These are phyloP conservation scores for Dendrolimus kikuchii DNA, from an alignment of 1,140 invertebrate species.

Conservation along the genomic window DNA sequence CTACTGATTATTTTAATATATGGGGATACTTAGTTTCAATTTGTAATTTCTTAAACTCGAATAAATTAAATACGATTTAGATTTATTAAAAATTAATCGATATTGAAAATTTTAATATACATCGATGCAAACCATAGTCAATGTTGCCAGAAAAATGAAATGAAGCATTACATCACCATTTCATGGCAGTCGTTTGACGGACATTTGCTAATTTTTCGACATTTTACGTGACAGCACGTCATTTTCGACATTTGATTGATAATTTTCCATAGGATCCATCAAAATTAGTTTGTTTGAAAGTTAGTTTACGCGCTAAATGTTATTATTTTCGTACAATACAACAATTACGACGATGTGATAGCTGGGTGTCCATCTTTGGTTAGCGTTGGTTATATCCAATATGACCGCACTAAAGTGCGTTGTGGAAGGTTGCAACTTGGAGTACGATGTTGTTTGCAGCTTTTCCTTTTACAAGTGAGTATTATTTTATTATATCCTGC, in stretches of 20 bases:
- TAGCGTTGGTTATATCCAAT: conserved; percentile 30
- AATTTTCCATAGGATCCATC: conserved; percentile 68
- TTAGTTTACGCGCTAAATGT: conserved; percentile 66
- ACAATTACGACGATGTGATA: conserved; percentile 53
- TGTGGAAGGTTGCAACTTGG: conserved; percentile 62
- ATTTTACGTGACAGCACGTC: conserved; percentile 69
- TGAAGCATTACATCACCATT: conserved; percentile 63
- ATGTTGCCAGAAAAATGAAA: conserved; percentile 38
- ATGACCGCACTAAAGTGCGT: conserved; percentile 63
- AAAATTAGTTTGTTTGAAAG: conserved; percentile 70
- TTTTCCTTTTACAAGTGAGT: conserved; percentile 68
- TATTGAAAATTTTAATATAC: background rate
- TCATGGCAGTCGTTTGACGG: conserved; percentile 65
- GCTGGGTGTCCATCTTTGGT: conserved; percentile 43
- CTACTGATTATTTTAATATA: too few relatives aligned
- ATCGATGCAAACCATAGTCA: background rate
- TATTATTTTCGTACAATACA: conserved; percentile 46
- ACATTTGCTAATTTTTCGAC: conserved; percentile 52
- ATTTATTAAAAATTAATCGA: background rate
- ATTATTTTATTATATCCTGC: conserved; percentile 15
- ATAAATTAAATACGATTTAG: too few relatives aligned
- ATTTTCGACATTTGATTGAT: conserved; percentile 72
- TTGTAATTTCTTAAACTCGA: too few relatives aligned
- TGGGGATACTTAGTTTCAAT: too few relatives aligned
- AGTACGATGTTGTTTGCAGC: conserved; percentile 67